Evolutionary conservation across 1,140 invertebrate species (phyloP), one percentile per base, ranked within the genome.

Genomic region (Pararge aegeria): DNA sequence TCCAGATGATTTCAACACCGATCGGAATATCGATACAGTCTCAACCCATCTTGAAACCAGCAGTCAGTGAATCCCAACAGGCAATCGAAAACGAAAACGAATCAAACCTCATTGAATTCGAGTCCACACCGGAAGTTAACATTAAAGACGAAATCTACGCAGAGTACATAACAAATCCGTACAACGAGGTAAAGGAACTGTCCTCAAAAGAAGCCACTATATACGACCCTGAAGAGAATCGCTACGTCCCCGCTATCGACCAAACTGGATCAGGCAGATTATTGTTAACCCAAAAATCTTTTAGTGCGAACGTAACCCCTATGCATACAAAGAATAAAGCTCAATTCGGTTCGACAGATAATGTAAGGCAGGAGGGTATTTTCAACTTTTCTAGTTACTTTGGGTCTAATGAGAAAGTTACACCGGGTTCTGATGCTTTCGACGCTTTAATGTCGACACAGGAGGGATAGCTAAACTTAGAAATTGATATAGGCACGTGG

Each of bases 1-100:
- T 86, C 7, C 85, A 92, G 92, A 92, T 92, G 90, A 88, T 92
- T 46, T 92, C 92, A n/a, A 92, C 92, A n/a, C 91, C 92, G 7
- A 92, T 93, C 38, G 91, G 91, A 3, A 87, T 91, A 60, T 83
- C 88, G 5, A 75, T 87, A 19, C 87, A 91, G 42, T 70, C 80
- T 2, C 78, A 80, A 46, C 44, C 44, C 1, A 7, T 15, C 16
- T 13, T 18, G 2, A 18, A 21, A 46, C 42, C 42, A 1, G 13
- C 12, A 20, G 44, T 5, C 12, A 21, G 12, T 24, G 12, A 24
- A 46, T 0, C 18, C 44, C 44, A 24, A 21, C 6, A 6, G 38
- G 4, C 44, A 46, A 20, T 7, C 52, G 69, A 73, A 60, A 70
- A 44, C 50, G 69, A 73, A 60, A 70, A 44, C 50, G 65, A 72